Evolutionary conservation across 2,113 vertebrate species (phyloP).

Genomic region (Irena cyanogastra): DNA sequence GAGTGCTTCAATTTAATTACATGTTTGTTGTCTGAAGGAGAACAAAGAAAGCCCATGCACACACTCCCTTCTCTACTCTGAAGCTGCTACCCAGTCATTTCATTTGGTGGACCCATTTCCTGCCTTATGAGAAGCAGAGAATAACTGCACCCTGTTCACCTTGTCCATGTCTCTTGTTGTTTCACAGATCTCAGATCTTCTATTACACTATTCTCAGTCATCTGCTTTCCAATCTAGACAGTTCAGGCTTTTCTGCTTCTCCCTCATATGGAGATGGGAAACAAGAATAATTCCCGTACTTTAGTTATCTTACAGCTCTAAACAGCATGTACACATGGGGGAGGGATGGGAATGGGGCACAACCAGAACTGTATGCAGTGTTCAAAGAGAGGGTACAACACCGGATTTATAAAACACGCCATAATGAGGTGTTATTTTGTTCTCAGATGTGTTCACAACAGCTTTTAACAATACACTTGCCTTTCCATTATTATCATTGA

Average conservation of each 20-base stretch:
- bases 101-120: conserved; percentile 51
- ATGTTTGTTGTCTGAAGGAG: conserved; percentile 54
- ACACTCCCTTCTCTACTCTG: neutral
- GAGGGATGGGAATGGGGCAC: neutral
- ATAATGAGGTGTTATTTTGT: conserved; percentile 12
- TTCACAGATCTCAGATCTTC: neutral
- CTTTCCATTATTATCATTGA: neutral
- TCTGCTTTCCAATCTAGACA: neutral
- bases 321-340: neutral
- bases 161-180: neutral
- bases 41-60: conserved; percentile 51
- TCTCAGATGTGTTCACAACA: conserved; percentile 29
- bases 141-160: neutral
- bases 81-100: conserved; percentile 17
- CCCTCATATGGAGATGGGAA: neutral
- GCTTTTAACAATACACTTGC: conserved; percentile 31
- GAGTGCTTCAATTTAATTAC: conserved; percentile 59
- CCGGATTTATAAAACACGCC: conserved; percentile 15
- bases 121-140: conserved; percentile 7
- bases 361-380: neutral
- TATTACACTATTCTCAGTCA: neutral
- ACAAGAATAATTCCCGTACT: neutral
- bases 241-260: neutral
- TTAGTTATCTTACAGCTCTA: neutral
- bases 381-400: neutral